Conservation (phyloP, 2,113 vertebrate genomes). For the Chiloscyllium plagiosum region DNA sequence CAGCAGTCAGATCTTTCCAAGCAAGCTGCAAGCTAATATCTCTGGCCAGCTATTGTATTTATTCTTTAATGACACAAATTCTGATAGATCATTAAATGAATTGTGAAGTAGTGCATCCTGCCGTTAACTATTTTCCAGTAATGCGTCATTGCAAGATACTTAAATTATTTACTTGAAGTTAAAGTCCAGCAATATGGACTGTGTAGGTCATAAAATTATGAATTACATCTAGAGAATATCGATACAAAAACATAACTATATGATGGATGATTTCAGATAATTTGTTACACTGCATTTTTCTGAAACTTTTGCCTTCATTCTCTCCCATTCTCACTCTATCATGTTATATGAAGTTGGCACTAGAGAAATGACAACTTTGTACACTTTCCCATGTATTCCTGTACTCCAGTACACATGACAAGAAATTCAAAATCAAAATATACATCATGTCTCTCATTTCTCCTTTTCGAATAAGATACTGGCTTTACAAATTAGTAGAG, state of each 20-base stretch:
- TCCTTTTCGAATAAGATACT: neutral
- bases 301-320: neutral
- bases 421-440: too few relatives aligned
- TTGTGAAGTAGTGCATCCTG: too few relatives aligned
- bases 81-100: neutral
- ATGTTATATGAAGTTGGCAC: neutral
- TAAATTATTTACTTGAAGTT: neutral
- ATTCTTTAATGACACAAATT: neutral
- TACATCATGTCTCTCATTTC: neutral
- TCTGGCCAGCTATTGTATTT: neutral
- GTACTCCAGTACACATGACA: too few relatives aligned
- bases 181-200: neutral
- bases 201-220: neutral
- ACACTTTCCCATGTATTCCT: too few relatives aligned
- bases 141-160: neutral
- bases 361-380: too few relatives aligned
- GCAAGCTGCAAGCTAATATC: neutral
- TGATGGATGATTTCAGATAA: neutral
- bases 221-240: neutral
- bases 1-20: neutral
- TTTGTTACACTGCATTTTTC: neutral
- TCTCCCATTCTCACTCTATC: neutral
- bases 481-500: neutral
- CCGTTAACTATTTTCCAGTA: neutral
- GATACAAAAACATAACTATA: neutral